Evolutionary conservation across 2,888 invertebrate genomes (phyloP), one percentile per base, ranked within the genome.

Genomic region (Heliconius ismenius): DNA sequence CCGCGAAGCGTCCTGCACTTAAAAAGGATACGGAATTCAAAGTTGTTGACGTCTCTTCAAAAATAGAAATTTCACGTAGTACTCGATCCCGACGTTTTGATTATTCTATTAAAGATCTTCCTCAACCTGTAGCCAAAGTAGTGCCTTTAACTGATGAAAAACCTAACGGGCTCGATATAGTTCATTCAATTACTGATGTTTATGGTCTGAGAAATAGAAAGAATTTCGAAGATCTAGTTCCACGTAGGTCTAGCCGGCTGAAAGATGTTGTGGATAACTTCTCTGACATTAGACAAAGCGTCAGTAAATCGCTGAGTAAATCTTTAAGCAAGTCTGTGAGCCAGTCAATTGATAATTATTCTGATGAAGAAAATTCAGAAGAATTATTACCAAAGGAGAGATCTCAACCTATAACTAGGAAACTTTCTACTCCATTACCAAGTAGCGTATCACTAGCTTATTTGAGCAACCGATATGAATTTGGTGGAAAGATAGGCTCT

Each of bases 401-500:
- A 80, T 88, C 89, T 1, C 87, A 84, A 76, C 88, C 91, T 1
- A 83, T 88, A 1, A 88, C 89, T 4, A 89, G 94, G 76, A 92
- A 91, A 80, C 83, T 94, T 63, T 90, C 93, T 3, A 94, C 94
- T 67, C 94, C 94, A 0, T 76, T 92, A 54, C 86, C 91, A 69
- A 88, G 86, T 39, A 90, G 87, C 80, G 83, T 89, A 39, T 86
- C 85, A 78, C 80, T 89, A 4, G 77, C 84, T 15, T 84, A 85
- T 76, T 80, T 86, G 43, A 85, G 85, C 32, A 87, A 85, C 62
- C 88, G 88, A 83, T 91, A 89, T 88, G 93, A 94, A 80, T 94
- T 94, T 83, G 92, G 91, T 73, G 93, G 94, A 1, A 83, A 87
- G 75, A 79, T 91, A 65, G 94, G 94, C 26, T 87, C 89, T 18